Evolutionary conservation across 2,888 invertebrate species (phyloP), one percentile per base, ranked within the genome.

Genomic region (Aspidiotus destructor): DNA sequence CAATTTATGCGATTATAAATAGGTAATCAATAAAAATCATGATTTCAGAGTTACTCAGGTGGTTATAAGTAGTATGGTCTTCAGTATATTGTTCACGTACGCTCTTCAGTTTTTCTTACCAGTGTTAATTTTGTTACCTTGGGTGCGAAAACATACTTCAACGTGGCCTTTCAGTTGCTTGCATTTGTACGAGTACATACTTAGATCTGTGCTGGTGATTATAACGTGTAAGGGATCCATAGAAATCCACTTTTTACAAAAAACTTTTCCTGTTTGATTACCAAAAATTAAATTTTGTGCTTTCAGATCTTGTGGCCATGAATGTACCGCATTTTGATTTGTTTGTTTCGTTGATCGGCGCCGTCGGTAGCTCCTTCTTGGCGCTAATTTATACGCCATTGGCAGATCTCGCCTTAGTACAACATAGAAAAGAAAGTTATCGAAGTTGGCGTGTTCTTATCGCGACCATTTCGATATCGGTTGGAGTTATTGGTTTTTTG

Each of bases 41-140:
- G 62, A 69, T 78, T 80, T 17, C 79, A 92, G 92, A 72, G 78
- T 92, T 71, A 90, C 91, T 60, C 86, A 89, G 78, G 82, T 84
- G 67, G 92, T 95, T 17, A 88, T 90, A 76, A 76, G 87, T n/a
- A 82, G 91, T 75, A 92, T 96, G 74, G 88, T 90, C 0, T 73
- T 89, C 54, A 92, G 92, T 11, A 90, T 98, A 70, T 82, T 95
- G 72, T 83, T 96, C 72, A 88, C 93, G 0, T 98, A 95, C 78
- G 89, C 94, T 0, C 82, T 98, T 16, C 97, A 97, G 80, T 89
- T 98, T 74, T 74, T 74, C 78, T 95, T 98, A 54, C 93, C 97
- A 0, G 83, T 95, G 58, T 87, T 87, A 69, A 89, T 97, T 70
- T 86, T 93, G 74, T 92, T 91, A 89, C 92, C 95, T 0, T 15